A percentile compares a stretch with the other conserved stretches of the same genome.
Conservation (phyloP, 2,113 vertebrate genomes). For the Hydrolagus affinis region DNA sequence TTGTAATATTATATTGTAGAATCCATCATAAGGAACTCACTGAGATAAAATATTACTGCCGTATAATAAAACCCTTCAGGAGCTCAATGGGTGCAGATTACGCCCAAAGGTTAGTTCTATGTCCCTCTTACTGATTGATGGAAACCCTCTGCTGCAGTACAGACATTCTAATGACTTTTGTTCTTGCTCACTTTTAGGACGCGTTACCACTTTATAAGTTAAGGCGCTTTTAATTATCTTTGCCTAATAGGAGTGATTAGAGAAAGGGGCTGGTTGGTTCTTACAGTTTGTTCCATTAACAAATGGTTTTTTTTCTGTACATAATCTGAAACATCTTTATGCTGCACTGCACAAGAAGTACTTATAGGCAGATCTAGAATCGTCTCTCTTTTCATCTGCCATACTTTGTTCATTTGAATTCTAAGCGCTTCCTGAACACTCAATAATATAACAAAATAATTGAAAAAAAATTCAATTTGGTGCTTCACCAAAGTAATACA, state of each 20-base stretch:
- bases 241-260: not conserved
- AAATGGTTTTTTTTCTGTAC: not conserved
- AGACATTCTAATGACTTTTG: not conserved
- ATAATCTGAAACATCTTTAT: not conserved
- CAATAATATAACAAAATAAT: slow-evolving; percentile 30
- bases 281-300: not conserved
- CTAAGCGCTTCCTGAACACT: not conserved
- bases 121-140: not conserved
- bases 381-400: not conserved
- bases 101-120: slow-evolving; percentile 10
- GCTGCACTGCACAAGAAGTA: not conserved
- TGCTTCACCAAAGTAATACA: slow-evolving; percentile 30
- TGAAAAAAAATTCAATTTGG: slow-evolving; percentile 31
- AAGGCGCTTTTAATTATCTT: not conserved
- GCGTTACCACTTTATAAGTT: not conserved
- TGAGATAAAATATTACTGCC: not conserved
- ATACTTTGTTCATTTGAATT: slow-evolving; percentile 24
- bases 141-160: not conserved
- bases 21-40: not conserved
- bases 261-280: not conserved
- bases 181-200: not conserved
- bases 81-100: not conserved
- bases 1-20: not conserved
- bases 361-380: not conserved
- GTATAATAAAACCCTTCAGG: not conserved